Percentiles rank a stretch among this genome's conserved stretches.
Conservation (phyloP, 2,797 vertebrate genomes). For the Sebastes vulpes region DNA sequence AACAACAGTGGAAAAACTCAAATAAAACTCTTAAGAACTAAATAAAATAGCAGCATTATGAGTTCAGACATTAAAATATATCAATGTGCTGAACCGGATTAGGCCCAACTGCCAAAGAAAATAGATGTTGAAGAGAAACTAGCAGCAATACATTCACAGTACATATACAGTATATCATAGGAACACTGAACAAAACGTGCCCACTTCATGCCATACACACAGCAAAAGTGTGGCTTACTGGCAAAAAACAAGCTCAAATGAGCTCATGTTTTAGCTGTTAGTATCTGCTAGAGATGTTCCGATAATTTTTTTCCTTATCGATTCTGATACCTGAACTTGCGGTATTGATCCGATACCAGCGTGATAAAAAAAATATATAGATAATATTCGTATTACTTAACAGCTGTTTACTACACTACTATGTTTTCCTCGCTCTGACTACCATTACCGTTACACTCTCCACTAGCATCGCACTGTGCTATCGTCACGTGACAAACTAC, state of each 20-base stretch:
- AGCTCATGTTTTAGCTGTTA: background rate
- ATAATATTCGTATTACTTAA: too few species aligned
- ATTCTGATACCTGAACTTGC: too few species aligned
- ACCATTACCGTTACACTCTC: too few species aligned
- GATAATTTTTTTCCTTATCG: too few species aligned
- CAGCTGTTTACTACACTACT: too few species aligned
- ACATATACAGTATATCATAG: background rate
- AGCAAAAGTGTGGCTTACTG: background rate
- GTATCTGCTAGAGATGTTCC: background rate
- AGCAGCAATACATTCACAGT: background rate
- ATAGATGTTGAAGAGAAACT: background rate
- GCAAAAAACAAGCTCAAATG: background rate
- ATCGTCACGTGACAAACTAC: too few species aligned
- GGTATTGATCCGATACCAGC: too few species aligned
- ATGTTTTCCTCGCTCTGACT: too few species aligned
- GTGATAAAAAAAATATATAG: too few species aligned
- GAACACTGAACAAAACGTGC: background rate
- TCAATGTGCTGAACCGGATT: background rate
- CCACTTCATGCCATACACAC: background rate
- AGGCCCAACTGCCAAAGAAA: background rate
- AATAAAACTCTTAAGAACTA: background rate
- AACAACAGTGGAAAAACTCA: background rate
- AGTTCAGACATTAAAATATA: slow-evolving; percentile 5
- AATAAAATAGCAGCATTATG: slow-evolving; percentile 28
- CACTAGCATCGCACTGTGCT: too few species aligned